A percentile compares a stretch with the other conserved stretches of the same genome.
Conservation (phyloP, 2,888 invertebrate species). For the Stratiomys singularior region DNA sequence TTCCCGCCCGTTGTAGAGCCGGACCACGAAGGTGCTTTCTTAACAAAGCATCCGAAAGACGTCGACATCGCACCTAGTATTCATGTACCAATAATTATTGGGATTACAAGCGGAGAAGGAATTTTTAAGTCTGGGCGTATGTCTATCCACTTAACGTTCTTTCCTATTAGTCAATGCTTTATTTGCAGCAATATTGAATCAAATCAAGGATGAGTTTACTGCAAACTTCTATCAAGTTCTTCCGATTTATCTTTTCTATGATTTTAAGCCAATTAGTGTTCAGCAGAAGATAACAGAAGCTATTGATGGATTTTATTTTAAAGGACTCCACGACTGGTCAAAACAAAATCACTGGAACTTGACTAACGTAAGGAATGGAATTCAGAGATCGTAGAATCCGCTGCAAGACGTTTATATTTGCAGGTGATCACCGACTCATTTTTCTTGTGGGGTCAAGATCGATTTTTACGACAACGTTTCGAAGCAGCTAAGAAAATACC, state of each 20-base stretch:
- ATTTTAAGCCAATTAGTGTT: background rate
- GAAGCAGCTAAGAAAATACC: background rate
- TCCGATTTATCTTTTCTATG: background rate
- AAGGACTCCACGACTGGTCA: constrained; percentile 15
- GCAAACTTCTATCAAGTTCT: constrained; percentile 6
- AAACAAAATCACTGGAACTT: constrained; percentile 16
- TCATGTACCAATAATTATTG: constrained; percentile 8
- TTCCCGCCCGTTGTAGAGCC: constrained; percentile 14
- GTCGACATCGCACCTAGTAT: background rate
- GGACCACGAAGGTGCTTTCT: background rate
- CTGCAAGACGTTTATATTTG: background rate
- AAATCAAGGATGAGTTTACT: constrained; percentile 13
- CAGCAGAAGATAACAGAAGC: background rate
- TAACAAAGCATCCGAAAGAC: constrained; percentile 2
- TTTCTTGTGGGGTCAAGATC: constrained; percentile 13
- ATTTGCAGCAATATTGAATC: background rate
- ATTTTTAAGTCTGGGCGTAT: constrained; percentile 15
- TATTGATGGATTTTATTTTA: constrained; percentile 35
- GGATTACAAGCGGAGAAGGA: constrained; percentile 8
- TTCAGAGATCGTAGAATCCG: background rate
- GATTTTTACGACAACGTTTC: constrained; percentile 5
- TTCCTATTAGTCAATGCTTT: background rate
- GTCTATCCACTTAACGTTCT: no score
- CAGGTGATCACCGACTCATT: constrained; percentile 18
- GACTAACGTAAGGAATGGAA: constrained; percentile 25